phyloP scores from a whole-genome alignment of 2,888 invertebrate genomes.

The Lasioglossum vierecki region DNA sequence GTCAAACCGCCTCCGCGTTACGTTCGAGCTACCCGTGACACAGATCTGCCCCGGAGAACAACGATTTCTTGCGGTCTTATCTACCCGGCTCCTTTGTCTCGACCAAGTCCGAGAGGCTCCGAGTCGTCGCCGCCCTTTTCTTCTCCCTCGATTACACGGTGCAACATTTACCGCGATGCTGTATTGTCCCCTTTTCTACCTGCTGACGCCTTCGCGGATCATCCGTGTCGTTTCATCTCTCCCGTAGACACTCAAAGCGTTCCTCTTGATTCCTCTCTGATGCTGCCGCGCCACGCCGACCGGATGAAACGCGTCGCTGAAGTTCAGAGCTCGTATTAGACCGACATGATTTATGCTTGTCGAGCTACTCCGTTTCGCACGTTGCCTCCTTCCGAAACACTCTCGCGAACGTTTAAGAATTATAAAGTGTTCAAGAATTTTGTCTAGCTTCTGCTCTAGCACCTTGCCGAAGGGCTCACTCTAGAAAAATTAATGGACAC shows the following conservation, averaged over 20 bases:
- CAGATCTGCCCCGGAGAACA: conserved; percentile 11
- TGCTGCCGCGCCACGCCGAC: neutral
- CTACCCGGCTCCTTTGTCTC: conserved; percentile 4
- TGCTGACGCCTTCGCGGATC: neutral
- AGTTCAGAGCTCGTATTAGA: neutral
- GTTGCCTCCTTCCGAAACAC: neutral
- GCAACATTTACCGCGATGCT: neutral
- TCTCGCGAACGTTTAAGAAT: neutral
- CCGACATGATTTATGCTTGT: neutral
- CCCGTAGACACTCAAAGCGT: neutral
- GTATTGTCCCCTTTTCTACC: neutral
- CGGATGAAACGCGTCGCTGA: neutral
- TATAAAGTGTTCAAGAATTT: neutral
- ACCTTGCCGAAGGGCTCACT: neutral
- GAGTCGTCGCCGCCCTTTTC: neutral
- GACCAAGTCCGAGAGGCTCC: neutral
- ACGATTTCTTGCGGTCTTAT: conserved; percentile 10
- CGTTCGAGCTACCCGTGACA: conserved; percentile 8
- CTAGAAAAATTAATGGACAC: neutral
- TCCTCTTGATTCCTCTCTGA: neutral
- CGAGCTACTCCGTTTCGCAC: neutral
- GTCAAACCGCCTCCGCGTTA: neutral
- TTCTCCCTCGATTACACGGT: neutral
- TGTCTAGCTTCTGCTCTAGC: neutral
- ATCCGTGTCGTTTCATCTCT: neutral